phyloP scores from a whole-genome alignment of 2,113 vertebrate species.

The Tonatia bakeri region DNA sequence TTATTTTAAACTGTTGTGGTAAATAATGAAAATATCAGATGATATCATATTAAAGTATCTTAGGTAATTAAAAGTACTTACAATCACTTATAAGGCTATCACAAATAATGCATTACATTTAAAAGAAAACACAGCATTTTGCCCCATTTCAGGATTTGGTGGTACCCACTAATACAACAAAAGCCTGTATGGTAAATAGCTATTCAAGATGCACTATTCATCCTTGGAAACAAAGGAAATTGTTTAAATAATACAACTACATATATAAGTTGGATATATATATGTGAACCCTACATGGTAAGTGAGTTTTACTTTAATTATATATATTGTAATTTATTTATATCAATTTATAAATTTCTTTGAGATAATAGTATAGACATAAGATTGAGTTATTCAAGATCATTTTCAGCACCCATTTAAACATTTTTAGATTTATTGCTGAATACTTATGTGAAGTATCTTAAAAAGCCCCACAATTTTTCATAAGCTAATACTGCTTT shows the following conservation, averaged over 20 bases:
- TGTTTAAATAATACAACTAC: not conserved
- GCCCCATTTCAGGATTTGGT: not conserved
- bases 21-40: not conserved
- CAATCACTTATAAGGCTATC: not conserved
- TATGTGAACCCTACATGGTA: not conserved
- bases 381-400: not conserved
- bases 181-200: not conserved
- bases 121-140: not conserved
- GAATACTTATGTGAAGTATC: not conserved
- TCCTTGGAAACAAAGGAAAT: not conserved
- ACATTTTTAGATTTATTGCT: not conserved
- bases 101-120: not conserved
- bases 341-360: not conserved
- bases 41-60: not conserved
- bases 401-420: not conserved
- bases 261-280: not conserved
- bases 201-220: not conserved
- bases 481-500: not conserved
- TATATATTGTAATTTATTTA: not conserved
- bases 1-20: not conserved
- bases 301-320: not conserved
- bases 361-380: not conserved
- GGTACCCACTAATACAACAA: not conserved
- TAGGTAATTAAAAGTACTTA: not conserved
- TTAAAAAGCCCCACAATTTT: not conserved